These are phyloP conservation scores for Sterna hirundo DNA, from an alignment of 2,113 vertebrate species.

Conservation along the genomic window DNA sequence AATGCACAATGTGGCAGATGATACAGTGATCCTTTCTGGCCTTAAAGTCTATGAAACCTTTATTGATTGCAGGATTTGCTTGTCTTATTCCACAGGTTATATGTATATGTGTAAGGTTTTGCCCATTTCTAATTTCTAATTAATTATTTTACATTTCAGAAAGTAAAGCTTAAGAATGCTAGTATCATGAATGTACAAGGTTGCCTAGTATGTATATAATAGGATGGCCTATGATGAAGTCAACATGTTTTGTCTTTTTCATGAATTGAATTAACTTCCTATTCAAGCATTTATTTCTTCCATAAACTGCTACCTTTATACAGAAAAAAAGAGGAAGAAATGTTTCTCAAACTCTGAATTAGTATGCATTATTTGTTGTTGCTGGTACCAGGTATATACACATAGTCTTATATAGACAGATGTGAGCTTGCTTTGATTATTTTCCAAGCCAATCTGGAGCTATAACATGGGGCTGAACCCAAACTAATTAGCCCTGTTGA, in stretches of 20 bases:
- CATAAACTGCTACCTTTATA: not conserved
- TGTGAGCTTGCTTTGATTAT: constrained; percentile 7
- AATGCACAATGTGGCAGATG: not conserved
- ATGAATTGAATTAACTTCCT: not conserved
- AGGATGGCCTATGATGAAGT: not conserved
- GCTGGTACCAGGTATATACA: not conserved
- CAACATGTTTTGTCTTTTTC: not conserved
- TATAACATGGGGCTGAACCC: not conserved
- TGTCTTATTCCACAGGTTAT: not conserved
- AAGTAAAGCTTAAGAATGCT: not conserved
- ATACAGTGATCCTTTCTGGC: not conserved
- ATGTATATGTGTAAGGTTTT: not conserved
- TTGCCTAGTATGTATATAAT: not conserved
- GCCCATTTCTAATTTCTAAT: not conserved
- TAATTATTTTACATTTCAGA: not conserved
- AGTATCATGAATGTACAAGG: not conserved
- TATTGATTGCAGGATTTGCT: not conserved
- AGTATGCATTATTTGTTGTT: not conserved
- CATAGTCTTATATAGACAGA: not conserved
- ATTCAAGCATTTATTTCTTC: not conserved
- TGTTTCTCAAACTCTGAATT: not conserved
- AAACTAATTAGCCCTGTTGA: not conserved
- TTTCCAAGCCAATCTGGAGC: constrained; percentile 5
- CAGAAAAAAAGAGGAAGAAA: not conserved
- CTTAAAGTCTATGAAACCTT: not conserved